phyloP scores from a whole-genome alignment of 2,113 vertebrate species.

The Patagioenas fasciata region DNA sequence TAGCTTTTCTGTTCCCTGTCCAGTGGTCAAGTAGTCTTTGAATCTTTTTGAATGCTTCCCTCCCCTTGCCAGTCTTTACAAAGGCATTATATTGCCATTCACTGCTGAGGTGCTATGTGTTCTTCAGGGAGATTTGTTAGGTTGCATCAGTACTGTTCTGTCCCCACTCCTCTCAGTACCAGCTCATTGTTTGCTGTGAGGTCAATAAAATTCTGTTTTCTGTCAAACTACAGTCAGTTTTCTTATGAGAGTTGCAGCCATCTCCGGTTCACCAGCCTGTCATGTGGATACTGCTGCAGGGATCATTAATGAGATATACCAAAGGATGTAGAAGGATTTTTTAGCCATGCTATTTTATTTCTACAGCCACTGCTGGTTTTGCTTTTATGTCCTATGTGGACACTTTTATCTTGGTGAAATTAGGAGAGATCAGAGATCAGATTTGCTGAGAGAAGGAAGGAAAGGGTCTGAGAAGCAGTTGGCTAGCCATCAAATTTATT shows the following conservation, averaged over 20 bases:
- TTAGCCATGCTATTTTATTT: neutral
- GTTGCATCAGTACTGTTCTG: neutral
- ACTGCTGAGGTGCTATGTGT: neutral
- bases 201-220: neutral
- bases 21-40: neutral
- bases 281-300: neutral
- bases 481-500: neutral
- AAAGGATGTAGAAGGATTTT: neutral
- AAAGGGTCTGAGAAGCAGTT: neutral
- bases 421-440: neutral
- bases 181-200: neutral
- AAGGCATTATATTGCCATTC: neutral
- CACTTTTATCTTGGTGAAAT: neutral
- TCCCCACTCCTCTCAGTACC: neutral
- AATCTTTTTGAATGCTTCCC: neutral
- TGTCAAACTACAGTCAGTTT: neutral
- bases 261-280: neutral
- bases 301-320: neutral
- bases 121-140: neutral
- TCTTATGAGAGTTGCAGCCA: neutral
- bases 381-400: neutral
- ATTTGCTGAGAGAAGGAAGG: neutral
- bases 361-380: neutral
- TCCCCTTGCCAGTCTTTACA: neutral
- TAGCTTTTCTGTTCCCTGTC: neutral